These are phyloP conservation scores for Vanessa cardui DNA, from an alignment of 2,888 invertebrate genomes.

Conservation along the genomic window DNA sequence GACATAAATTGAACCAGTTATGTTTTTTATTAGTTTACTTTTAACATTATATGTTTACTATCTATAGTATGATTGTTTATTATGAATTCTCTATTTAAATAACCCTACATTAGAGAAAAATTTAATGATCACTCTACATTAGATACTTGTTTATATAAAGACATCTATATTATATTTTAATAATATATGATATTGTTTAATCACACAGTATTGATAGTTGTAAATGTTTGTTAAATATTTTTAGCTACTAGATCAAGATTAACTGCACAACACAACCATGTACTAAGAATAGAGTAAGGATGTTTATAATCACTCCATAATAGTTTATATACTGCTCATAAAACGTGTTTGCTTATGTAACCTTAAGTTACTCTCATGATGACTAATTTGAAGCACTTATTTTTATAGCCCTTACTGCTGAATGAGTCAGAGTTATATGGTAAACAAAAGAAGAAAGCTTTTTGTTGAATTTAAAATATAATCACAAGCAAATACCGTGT, in stretches of 20 bases:
- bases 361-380: slow-evolving; percentile 36
- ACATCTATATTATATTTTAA: no score
- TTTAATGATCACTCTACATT: no score
- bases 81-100: no score
- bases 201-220: neutral
- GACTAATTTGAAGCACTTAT: slow-evolving; percentile 41
- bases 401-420: slow-evolving; percentile 37
- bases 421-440: slow-evolving; percentile 46
- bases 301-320: slow-evolving; percentile 38
- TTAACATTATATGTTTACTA: no score
- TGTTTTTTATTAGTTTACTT: no score
- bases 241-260: slow-evolving; percentile 5
- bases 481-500: slow-evolving; percentile 22
- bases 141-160: no score
- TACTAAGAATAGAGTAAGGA: slow-evolving; percentile 32
- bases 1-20: no score
- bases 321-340: slow-evolving; percentile 35
- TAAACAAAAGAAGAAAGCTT: slow-evolving; percentile 44
- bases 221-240: neutral
- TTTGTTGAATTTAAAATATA: slow-evolving; percentile 13
- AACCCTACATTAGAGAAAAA: no score
- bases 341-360: slow-evolving; percentile 43
- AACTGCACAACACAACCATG: neutral
- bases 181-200: neutral
- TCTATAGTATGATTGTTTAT: no score